Percentiles rank a stretch among this genome's conserved stretches.
These are phyloP conservation scores for Microcebus griseorufus DNA, from an alignment of 2,113 vertebrate species.

Conservation along the genomic window DNA sequence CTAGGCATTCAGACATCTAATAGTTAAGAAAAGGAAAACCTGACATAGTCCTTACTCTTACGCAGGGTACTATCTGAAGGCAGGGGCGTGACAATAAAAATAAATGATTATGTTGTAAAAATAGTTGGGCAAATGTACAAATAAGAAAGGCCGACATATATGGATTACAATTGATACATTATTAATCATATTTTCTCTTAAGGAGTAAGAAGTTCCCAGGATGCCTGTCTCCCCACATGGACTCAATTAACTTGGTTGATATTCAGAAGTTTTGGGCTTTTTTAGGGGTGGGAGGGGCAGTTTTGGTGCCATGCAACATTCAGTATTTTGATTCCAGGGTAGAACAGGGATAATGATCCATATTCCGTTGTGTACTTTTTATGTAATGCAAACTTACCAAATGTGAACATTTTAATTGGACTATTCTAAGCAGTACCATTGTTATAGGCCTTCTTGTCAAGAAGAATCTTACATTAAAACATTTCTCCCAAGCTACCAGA, in stretches of 20 bases:
- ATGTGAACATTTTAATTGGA: conserved; percentile 58
- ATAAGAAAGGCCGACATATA: neutral
- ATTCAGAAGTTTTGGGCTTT: conserved; percentile 18
- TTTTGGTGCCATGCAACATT: conserved; percentile 35
- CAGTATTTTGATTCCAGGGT: conserved; percentile 53
- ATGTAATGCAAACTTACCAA: conserved; percentile 49
- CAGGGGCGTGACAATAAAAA: neutral
- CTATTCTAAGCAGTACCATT: conserved; percentile 49
- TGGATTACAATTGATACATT: neutral
- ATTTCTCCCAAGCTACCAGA: conserved; percentile 55
- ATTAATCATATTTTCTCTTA: neutral
- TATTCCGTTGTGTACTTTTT: conserved; percentile 46
- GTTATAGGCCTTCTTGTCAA: conserved; percentile 38
- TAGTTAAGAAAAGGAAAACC: conserved; percentile 25
- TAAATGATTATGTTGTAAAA: conserved; percentile 25
- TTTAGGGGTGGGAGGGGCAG: neutral
- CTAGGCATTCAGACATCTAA: conserved; percentile 4
- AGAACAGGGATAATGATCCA: conserved; percentile 44
- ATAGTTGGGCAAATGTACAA: conserved; percentile 29
- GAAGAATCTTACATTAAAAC: conserved; percentile 51
- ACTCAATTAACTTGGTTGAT: conserved; percentile 53
- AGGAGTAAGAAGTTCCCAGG: neutral
- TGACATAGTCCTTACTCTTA: neutral
- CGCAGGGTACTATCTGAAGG: neutral
- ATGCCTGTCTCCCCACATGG: neutral